A percentile compares a stretch with the other conserved stretches of the same genome.
These are phyloP conservation scores for Sipha flava DNA, from an alignment of 1,140 invertebrate genomes.

Conservation along the genomic window DNA sequence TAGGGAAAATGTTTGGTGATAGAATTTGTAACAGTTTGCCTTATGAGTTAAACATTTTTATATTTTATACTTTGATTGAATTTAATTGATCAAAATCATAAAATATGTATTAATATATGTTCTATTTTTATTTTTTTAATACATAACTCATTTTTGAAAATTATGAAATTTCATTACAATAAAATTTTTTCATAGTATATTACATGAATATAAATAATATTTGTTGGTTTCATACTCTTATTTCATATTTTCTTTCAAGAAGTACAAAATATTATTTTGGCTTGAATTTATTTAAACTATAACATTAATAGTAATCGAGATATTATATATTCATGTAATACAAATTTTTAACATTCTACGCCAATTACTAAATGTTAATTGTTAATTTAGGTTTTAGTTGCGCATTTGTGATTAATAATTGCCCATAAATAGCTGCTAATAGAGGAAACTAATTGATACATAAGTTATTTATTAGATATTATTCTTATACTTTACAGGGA, in stretches of 20 bases:
- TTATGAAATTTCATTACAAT: not conserved
- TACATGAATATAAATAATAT: too few relatives aligned
- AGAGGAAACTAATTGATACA: not conserved
- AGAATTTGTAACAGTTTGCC: constrained; percentile 2
- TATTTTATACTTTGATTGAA: not conserved
- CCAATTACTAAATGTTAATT: not conserved
- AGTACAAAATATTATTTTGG: not conserved
- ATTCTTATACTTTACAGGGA: constrained; percentile 2
- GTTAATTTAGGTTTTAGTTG: not conserved
- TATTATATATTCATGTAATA: not conserved
- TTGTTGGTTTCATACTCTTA: not conserved
- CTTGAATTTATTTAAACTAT: not conserved
- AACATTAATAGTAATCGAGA: not conserved
- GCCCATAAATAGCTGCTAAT: not conserved
- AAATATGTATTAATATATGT: not conserved
- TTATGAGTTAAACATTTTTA: not conserved
- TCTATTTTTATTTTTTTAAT: not conserved
- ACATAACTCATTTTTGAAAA: not conserved
- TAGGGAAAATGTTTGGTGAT: not conserved
- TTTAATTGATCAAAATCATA: too few relatives aligned
- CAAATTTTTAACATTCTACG: not conserved
- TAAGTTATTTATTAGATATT: not conserved
- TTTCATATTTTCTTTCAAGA: not conserved
- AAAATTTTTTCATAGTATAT: not conserved
- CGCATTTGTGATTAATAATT: not conserved